These are phyloP conservation scores for Anastrepha obliqua DNA, from an alignment of 1,140 invertebrate species.

Conservation along the genomic window DNA sequence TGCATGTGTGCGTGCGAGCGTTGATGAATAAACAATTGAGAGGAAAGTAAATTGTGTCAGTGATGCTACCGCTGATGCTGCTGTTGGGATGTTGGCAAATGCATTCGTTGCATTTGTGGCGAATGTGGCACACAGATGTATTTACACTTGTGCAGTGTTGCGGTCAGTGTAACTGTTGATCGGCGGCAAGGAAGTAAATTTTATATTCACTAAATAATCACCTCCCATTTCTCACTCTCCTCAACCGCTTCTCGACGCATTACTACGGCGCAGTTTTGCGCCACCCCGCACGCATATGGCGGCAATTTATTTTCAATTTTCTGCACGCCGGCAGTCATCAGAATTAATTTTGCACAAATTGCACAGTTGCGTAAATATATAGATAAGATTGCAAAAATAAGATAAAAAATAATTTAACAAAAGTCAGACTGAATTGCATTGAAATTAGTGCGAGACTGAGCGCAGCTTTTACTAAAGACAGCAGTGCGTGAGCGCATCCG, in stretches of 20 bases:
- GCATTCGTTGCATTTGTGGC: slow-evolving; percentile 39
- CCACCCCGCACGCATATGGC: neutral
- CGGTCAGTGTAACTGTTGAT: slow-evolving; percentile 35
- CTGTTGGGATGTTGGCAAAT: neutral
- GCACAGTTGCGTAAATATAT: neutral
- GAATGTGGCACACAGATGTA: slow-evolving; percentile 12
- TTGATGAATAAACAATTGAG: slow-evolving; percentile 50
- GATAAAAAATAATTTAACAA: neutral
- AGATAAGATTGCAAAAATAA: neutral
- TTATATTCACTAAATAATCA: slow-evolving; percentile 43
- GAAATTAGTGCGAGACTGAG: too few species aligned
- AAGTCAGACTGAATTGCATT: too few species aligned
- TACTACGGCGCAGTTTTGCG: neutral
- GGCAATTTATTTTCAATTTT: slow-evolving; percentile 48
- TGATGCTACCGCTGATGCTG: neutral
- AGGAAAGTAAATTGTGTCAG: slow-evolving; percentile 41
- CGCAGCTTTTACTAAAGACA: too few species aligned
- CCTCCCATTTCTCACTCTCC: neutral
- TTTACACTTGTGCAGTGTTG: slow-evolving; percentile 11
- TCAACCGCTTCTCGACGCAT: neutral
- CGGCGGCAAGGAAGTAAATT: slow-evolving; percentile 33
- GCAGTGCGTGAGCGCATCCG: neutral
- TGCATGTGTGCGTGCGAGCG: neutral
- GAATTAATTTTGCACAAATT: slow-evolving; percentile 44
- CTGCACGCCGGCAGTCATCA: slow-evolving; percentile 18